Evolutionary conservation across 2,797 vertebrate species (phyloP).

Genomic region (Ibycter americanus): DNA sequence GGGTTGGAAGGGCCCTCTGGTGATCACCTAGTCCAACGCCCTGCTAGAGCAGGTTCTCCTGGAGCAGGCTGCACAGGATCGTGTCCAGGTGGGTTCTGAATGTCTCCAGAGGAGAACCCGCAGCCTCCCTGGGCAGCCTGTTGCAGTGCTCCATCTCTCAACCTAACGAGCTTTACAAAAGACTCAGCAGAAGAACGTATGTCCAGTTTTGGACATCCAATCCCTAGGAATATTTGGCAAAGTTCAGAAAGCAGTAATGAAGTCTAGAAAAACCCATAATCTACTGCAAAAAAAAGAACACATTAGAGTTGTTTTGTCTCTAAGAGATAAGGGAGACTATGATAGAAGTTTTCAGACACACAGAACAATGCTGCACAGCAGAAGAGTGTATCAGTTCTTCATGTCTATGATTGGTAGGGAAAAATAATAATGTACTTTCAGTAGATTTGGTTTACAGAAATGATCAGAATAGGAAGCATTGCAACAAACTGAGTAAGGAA

Average conservation of each 20-base stretch:
- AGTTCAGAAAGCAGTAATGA: neutral
- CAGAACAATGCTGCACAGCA: neutral
- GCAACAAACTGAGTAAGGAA: neutral
- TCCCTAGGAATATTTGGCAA: neutral
- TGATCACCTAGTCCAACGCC: too few relatives aligned
- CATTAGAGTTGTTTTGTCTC: neutral
- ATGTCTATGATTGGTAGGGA: neutral
- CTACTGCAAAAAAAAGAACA: fast-evolving
- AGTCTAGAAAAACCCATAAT: neutral
- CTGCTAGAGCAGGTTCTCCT: too few relatives aligned
- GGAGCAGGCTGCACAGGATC: too few relatives aligned
- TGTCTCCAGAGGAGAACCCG: too few relatives aligned
- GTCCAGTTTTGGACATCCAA: neutral
- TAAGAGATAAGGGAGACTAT: neutral
- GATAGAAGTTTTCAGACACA: neutral
- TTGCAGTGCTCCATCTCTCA: neutral
- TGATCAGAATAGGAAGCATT: neutral
- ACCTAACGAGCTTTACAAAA: neutral
- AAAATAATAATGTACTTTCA: neutral
- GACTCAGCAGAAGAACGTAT: neutral
- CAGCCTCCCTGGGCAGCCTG: too few relatives aligned
- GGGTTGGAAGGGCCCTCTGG: too few relatives aligned
- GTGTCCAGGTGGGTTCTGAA: too few relatives aligned
- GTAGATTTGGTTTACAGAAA: neutral
- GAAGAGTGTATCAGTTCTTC: neutral